These are phyloP conservation scores for Ondatra zibethicus DNA, from an alignment of 2,113 vertebrate species.

Conservation along the genomic window DNA sequence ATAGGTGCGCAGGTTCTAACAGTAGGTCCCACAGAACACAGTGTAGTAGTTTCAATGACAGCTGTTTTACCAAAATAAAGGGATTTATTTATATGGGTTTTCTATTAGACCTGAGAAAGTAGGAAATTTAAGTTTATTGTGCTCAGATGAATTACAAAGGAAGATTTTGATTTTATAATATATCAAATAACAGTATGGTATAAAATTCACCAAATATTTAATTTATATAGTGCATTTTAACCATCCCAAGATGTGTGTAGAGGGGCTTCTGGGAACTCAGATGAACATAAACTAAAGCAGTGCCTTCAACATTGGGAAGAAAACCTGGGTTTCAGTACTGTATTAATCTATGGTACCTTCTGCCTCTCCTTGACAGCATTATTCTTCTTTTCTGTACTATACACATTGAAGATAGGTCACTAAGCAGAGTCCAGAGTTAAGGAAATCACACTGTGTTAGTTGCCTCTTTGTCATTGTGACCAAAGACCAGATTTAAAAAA, in stretches of 20 bases:
- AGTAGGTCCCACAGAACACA: not conserved
- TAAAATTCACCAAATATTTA: not conserved
- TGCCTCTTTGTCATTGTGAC: not conserved
- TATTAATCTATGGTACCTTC: not conserved
- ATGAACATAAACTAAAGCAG: not conserved
- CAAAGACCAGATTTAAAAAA: not conserved
- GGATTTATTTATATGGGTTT: not conserved
- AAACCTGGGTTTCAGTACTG: not conserved
- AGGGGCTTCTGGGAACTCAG: not conserved
- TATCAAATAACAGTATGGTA: not conserved
- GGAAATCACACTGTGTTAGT: not conserved
- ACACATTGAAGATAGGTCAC: not conserved
- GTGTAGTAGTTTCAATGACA: not conserved
- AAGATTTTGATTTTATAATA: slow-evolving; percentile 25
- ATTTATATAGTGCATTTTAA: not conserved
- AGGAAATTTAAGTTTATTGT: not conserved
- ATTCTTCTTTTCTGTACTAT: not conserved
- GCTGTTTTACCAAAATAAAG: not conserved
- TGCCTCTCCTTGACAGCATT: not conserved
- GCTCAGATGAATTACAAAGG: not conserved
- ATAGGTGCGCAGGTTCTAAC: not conserved
- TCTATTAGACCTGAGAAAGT: not conserved
- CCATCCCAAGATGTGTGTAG: not conserved
- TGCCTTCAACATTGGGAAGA: not conserved
- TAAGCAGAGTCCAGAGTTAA: not conserved